These are phyloP conservation scores for Drosophila prostipennis DNA, from an alignment of 2,888 invertebrate genomes.

Conservation along the genomic window DNA sequence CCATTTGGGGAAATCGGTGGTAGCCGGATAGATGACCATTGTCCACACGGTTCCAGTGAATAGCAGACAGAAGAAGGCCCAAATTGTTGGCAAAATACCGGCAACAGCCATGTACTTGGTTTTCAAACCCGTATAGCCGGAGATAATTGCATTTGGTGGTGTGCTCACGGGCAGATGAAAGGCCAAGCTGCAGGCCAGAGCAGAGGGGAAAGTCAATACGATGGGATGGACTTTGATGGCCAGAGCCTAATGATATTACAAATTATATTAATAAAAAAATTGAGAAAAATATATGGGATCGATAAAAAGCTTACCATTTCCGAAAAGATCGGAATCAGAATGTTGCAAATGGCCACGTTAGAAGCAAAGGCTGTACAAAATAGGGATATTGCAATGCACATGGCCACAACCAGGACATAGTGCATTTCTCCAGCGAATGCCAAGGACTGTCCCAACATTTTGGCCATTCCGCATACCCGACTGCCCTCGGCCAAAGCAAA, in stretches of 20 bases:
- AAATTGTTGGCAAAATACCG: conserved; percentile 53
- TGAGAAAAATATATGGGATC: background rate
- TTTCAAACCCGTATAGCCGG: conserved; percentile 90
- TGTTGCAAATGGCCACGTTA: conserved; percentile 94
- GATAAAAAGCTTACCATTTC: conserved; percentile 86
- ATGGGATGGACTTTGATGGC: conserved; percentile 91
- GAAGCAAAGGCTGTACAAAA: conserved; percentile 90
- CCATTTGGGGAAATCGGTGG: conserved; percentile 48
- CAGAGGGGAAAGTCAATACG: conserved; percentile 93
- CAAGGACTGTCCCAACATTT: conserved; percentile 89
- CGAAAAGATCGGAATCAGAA: conserved; percentile 91
- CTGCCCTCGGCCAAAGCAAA: conserved; percentile 94
- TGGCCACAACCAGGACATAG: conserved; percentile 87
- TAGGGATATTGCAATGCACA: conserved; percentile 89
- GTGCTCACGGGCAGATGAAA: conserved; percentile 97
- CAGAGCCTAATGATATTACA: conserved; percentile 85
- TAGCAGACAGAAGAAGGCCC: conserved; percentile 19
- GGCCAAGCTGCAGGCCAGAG: conserved; percentile 93
- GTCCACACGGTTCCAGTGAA: conserved; percentile 45
- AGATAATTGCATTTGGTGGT: conserved; percentile 96
- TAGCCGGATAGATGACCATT: conserved; percentile 49
- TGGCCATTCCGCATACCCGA: conserved; percentile 90
- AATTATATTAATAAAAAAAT: background rate
- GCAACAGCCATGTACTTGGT: conserved; percentile 89
- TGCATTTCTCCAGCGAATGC: conserved; percentile 86